Base-by-base conservation (phyloP, 2,113 vertebrate genomes). In the Gymnobelideus leadbeateri region DNA sequence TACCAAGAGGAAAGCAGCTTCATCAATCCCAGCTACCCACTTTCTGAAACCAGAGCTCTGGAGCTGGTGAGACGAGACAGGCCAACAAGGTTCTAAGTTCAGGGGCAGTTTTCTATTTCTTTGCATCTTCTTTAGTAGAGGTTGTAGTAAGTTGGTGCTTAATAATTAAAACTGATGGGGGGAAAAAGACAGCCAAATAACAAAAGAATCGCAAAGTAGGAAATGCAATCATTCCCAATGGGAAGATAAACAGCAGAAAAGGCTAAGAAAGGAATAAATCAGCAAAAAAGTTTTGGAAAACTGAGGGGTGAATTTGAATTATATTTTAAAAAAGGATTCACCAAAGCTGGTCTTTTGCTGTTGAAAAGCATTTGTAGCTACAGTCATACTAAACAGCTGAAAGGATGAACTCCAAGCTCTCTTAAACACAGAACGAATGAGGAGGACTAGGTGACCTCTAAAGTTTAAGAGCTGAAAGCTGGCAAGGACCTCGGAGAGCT, bases 231-330 rank as follows among this genome's bases (percentile, higher is more conserved):
- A 14, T 54, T 94, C 61, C 23, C 68, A 91, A 28, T 37, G 53
- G 31, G 25, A 89, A 94, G 49, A 61, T 28, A 7, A 68, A 68
- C 68, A 61, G 61, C 84, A 95, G 57, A 31, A 92, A 51, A 94
- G 46, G 31, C 10, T 53, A 25, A 25, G 10, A 57, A 89, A 89
- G n/a, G 26, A 23, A 50, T 46, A 89, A 37, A 51, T 26, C 31
- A 25, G 51, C 21, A 31, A 12, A n/a, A 49, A 84, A 93, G 54
- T 89, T 51, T 43, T 89, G 50, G 53, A 93, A 90, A 50, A 84
- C 6, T n/a, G 31, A 77, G 68, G 16, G 21, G 14, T 43, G 68
- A 77, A 43, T 84, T 84, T 84, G 68, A 6, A 23, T 84, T 19
- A 84, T n/a, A n/a, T n/a, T 77, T 68, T 5, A 77, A 51, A 43